Evolutionary conservation across 2,113 vertebrate genomes (phyloP), one percentile per base, ranked within the genome.

Genomic region (Paraplagusia blochii): DNA sequence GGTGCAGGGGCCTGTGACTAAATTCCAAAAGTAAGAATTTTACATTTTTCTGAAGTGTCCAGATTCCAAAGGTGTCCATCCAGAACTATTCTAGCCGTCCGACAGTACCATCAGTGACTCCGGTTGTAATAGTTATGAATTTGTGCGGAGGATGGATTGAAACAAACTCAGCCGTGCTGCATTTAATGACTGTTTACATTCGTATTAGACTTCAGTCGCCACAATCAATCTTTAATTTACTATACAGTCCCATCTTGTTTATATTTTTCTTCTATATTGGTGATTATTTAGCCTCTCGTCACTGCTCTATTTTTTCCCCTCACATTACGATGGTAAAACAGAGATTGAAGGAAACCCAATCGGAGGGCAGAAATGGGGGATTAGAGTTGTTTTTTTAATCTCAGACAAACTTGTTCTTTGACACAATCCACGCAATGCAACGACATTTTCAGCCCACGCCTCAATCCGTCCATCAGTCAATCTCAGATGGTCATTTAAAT

Each of bases 301-400:
- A 57, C 62, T 80, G 77, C 72, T 82, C 64, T 36, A 53, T 17
- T 76, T 50, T 82, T 52, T 79, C 79, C 83, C 80, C 79, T 82
- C 82, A 82, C 79, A 80, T 85, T 76, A 76, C 77, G 71, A 82
- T 44, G 65, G 74, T 67, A 45, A 58, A 76, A 66, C 85, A 46
- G 80, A 86, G 88, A 88, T 90, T 87, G 83, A 87, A 86, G 87
- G 81, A 86, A 77, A 87, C 81, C 83, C 86, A 89, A 83, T 89
- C 88, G 86, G 67, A 81, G 76, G 80, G 71, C 78, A 73, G 80
- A 80, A 83, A 87, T 80, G 73, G 74, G 76, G 85, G 90, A 91
- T 92, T 92, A 91, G 76, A 85, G 81, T 47, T 46, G 46, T 83
- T 77, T 77, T 67, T 84, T 89, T 90, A 90, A 91, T 90, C 89